Base-by-base conservation (phyloP, 2,113 vertebrate genomes). In the Tautogolabrus adspersus region DNA sequence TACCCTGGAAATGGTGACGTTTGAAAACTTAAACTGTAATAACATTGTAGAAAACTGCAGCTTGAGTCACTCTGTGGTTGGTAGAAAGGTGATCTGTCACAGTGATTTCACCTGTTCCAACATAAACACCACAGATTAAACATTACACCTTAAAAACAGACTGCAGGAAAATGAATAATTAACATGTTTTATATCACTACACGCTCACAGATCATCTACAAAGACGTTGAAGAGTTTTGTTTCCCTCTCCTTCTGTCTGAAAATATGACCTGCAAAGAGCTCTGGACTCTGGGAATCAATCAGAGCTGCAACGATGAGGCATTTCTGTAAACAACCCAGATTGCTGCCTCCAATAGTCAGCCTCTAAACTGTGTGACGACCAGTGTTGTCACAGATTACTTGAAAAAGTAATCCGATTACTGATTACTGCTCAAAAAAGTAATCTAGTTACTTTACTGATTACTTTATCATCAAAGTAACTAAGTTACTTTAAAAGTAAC, bases 81-180 rank as follows among this genome's bases (percentile, higher is more conserved):
- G 11, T 38, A 64, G 34, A 60, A n/a, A 60, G 49, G 61, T 10
- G 38, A 54, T 57, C 66, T 74, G 57, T 52, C 21, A 23, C 19
- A 72, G 7, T 8, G n/a, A 61, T 46, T 38, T 51, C 38, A 47
- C 10, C 23, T 16, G 47, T 49, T 21, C 7, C 18, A 42, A 40
- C 19, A 19, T 34, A 22, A 57, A 10, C n/a, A n/a, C n/a, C n/a
- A n/a, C 30, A 5, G 46, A 16, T 49, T 16, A 51, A 51, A 51
- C 49, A 18, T 51, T 51, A 19, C 8, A 51, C 18, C 6, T n/a
- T 1, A 51, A 49, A 19, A 49, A 19, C 46, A 18, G 46, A 49
- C 16, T 49, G 63, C 69, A 38, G 58, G 55, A 30, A 23, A 3
- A 26, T 75, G 42, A 72, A 69, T 59, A 26, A 59, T 56, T 62